Percentiles rank a stretch among this genome's conserved stretches.
phyloP scores from a whole-genome alignment of 2,888 invertebrate genomes.

The Hermaeophaga mercurialis region DNA sequence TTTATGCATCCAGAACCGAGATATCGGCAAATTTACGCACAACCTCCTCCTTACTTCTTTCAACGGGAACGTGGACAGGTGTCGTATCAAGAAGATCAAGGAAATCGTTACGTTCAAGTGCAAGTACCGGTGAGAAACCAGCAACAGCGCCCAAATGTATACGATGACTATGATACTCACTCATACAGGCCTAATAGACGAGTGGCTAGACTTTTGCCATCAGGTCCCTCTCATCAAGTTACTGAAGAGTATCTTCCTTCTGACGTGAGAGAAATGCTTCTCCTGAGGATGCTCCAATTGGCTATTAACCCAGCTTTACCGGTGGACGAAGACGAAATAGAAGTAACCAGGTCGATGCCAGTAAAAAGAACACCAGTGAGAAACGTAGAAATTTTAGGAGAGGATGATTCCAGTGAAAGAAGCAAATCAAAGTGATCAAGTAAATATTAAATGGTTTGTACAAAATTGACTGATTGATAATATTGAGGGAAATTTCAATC shows the following conservation, averaged over 20 bases:
- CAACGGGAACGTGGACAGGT: slow-evolving; percentile 30
- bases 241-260: slow-evolving; percentile 68
- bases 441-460: slow-evolving; percentile 21
- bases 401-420: slow-evolving; percentile 59
- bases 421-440: not conserved
- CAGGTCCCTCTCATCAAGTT: slow-evolving; percentile 35
- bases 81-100: slow-evolving; percentile 22
- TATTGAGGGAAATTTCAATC: not conserved
- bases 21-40: slow-evolving; percentile 13
- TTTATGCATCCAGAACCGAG: slow-evolving; percentile 29
- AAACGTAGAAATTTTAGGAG: slow-evolving; percentile 74
- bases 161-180: slow-evolving; percentile 41
- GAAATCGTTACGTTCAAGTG: slow-evolving; percentile 24
- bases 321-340: slow-evolving; percentile 50
- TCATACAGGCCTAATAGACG: slow-evolving; percentile 50
- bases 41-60: slow-evolving; percentile 39
- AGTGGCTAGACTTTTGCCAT: slow-evolving; percentile 47
- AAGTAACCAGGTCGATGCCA: slow-evolving; percentile 58
- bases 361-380: slow-evolving; percentile 67
- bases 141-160: slow-evolving; percentile 32
- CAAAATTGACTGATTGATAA: not conserved
- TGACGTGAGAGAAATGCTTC: slow-evolving; percentile 72
- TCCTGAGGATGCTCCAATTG: slow-evolving; percentile 73
- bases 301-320: slow-evolving; percentile 69
- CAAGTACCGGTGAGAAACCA: slow-evolving; percentile 24